A percentile compares a stretch with the other conserved stretches of the same genome.
Conservation (phyloP, 2,797 vertebrate species). For the Acrocephalus scirpaceus region DNA sequence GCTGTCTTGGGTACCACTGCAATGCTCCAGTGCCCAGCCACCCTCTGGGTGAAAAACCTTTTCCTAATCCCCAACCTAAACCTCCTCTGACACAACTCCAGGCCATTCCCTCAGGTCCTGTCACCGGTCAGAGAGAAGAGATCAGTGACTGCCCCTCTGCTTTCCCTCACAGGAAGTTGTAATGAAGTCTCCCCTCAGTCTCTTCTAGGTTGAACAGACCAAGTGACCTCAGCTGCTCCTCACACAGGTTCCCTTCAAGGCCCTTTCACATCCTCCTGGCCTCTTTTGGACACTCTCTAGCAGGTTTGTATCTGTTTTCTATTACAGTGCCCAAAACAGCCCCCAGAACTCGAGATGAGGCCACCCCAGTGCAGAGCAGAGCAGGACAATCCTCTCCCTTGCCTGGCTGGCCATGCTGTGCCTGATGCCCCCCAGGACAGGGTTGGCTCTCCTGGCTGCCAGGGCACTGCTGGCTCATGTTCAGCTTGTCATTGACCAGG, state of each 20-base stretch:
- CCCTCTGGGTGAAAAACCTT: not conserved
- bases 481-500: fast-evolving
- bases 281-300: not conserved
- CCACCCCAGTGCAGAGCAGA: not conserved
- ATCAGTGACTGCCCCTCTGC: not conserved
- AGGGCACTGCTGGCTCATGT: not conserved
- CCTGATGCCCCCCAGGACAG: not conserved
- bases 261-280: not conserved
- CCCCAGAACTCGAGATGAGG: not conserved
- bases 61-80: not conserved
- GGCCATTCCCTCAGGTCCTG: fast-evolving
- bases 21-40: not conserved
- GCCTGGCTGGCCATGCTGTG: fast-evolving
- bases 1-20: not conserved
- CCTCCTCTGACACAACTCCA: fast-evolving
- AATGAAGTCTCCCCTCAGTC: not conserved
- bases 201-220: not conserved
- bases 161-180: not conserved
- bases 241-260: fast-evolving
- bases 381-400: not conserved
- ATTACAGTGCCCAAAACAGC: fast-evolving
- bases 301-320: fast-evolving
- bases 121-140: not conserved
- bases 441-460: not conserved
- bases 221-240: not conserved